phyloP scores from a whole-genome alignment of 2,888 invertebrate genomes.

The Pimpla rufipes region DNA sequence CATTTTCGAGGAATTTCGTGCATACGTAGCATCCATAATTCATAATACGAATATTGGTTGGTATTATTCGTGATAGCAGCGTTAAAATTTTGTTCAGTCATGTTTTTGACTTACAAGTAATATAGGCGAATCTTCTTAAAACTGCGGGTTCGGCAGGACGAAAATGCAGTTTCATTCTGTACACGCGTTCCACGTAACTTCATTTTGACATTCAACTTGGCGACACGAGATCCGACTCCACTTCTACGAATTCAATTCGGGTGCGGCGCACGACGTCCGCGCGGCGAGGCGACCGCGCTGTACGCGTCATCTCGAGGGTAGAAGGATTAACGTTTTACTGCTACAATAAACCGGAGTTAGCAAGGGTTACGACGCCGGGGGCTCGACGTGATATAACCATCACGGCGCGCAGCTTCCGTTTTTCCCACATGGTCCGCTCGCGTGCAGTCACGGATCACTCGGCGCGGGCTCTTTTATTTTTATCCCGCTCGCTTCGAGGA shows the following conservation, averaged over 20 bases:
- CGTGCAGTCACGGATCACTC: background rate
- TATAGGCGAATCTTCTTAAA: no score
- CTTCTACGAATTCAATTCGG: constrained; percentile 43
- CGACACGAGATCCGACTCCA: background rate
- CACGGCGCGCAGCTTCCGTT: constrained; percentile 32
- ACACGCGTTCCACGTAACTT: background rate
- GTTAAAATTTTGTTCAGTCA: no score
- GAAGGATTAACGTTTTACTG: constrained; percentile 72
- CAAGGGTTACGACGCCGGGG: constrained; percentile 54
- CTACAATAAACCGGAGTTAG: constrained; percentile 74
- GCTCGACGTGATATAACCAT: constrained; percentile 35
- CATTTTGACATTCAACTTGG: background rate
- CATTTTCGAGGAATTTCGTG: no score
- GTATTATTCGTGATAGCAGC: no score
- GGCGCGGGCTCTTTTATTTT: constrained; percentile 55
- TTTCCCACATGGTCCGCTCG: background rate
- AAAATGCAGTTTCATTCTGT: background rate
- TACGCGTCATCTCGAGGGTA: constrained; percentile 15
- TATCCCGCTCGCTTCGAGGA: constrained; percentile 9
- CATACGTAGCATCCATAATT: no score
- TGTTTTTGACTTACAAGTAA: no score
- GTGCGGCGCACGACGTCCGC: background rate
- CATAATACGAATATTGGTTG: no score
- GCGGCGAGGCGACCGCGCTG: background rate
- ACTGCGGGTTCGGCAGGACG: no score